Conservation (phyloP, 2,113 vertebrate genomes). For the Pagrus major region DNA sequence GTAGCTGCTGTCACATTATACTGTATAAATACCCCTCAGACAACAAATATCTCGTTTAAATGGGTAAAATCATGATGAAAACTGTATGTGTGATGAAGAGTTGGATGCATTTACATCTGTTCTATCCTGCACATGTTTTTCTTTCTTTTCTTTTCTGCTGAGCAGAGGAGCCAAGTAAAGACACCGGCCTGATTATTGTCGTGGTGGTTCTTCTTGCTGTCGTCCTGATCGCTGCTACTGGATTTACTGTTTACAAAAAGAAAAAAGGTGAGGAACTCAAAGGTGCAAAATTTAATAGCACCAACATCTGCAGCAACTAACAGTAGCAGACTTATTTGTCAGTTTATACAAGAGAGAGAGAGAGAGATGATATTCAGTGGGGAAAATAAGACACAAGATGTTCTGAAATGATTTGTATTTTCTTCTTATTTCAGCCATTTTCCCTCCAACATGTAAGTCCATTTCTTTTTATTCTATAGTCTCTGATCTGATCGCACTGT, state of each 20-base stretch:
- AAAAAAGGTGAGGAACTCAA: slow-evolving; percentile 5
- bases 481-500: neutral
- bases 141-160: neutral
- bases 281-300: too few species aligned
- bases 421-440: neutral
- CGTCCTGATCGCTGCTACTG: neutral
- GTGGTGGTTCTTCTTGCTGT: neutral
- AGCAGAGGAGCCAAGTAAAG: neutral
- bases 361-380: neutral
- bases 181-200: neutral
- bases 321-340: neutral
- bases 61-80: too few species aligned
- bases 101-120: too few species aligned
- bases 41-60: too few species aligned
- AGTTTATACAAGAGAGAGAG: neutral
- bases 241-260: neutral
- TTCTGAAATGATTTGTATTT: neutral
- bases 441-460: neutral
- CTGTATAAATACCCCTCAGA: too few species aligned
- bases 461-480: neutral
- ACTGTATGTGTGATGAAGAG: too few species aligned
- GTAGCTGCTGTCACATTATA: too few species aligned
- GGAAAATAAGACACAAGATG: neutral
- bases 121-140: neutral
- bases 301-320: too few species aligned